Evolutionary conservation across 2,113 vertebrate genomes (phyloP), one percentile per base, ranked within the genome.

Genomic region (Megaleporinus macrocephalus): DNA sequence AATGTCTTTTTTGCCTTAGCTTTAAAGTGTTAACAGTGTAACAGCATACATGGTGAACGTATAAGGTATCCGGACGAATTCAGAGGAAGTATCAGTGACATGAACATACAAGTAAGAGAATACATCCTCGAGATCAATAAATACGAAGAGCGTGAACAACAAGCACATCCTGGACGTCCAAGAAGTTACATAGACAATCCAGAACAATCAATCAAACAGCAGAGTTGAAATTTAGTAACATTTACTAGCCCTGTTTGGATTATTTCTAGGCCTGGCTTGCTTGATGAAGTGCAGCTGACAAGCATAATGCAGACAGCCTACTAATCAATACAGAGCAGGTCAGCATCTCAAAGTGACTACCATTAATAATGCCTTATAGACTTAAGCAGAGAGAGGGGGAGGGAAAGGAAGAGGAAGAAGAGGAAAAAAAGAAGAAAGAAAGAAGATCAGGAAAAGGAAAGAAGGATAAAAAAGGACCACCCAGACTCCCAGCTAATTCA

Each of bases 321-420:
- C 62, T 72, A 53, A 85, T 87, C 76, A 78, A 85, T 87, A 87
- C 24, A n/a, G 73, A 55, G 62, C 76, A 82, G 72, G 79, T 84
- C 85, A 84, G 49, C 68, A 73, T 77, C 80, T 79, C 79, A 84
- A 79, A 84, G 72, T 61, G 75, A 79, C 80, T 76, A 49, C 63
- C 73, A 86, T 75, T 82, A 81, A 73, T 79, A 82, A 87, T 69
- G 80, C 73, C 65, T 36, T 49, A 79, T 77, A 79, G 78, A 61
- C 49, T 66, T 51, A 68, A 41, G 65, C 73, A 22, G 57, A 76
- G 24, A n/a, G n/a, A 55, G 33, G 68, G 57, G 79, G 73, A 33
- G 79, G 63, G 44, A 57, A 55, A 57, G 55, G 20, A 51, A 53
- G 4, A 26, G 41, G 27, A 76, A 61, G 20, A 47, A 53, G 76